Percentiles rank a stretch among this genome's conserved stretches.
These are phyloP conservation scores for Zoanthus sansibaricus DNA, from an alignment of 92 coral and sea anemone species.

Conservation along the genomic window DNA sequence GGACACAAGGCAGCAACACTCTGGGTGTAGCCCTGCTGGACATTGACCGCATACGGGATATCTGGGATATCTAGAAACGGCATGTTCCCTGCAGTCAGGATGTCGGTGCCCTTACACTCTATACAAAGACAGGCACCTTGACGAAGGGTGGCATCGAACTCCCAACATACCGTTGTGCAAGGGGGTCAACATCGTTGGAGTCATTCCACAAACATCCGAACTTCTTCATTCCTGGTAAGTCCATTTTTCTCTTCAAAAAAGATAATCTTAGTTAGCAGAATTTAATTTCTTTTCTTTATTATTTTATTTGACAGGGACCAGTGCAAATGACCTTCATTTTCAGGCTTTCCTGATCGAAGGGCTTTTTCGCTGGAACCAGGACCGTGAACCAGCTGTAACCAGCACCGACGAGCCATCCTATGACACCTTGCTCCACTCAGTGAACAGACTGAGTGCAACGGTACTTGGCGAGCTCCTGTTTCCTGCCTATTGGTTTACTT, in stretches of 20 bases:
- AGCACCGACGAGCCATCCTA: background rate
- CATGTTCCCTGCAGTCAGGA: slow-evolving; percentile 72
- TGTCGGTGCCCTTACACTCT: slow-evolving; percentile 63
- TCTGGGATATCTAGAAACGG: slow-evolving; percentile 60
- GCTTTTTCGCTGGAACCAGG: slow-evolving; percentile 16
- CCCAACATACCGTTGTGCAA: slow-evolving; percentile 63
- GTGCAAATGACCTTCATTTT: slow-evolving; percentile 47
- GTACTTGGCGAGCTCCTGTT: background rate
- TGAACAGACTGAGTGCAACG: background rate
- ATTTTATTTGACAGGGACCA: slow-evolving; percentile 22
- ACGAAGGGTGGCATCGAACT: slow-evolving; percentile 53
- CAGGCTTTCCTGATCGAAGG: slow-evolving; percentile 47
- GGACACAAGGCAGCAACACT: background rate
- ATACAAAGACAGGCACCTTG: slow-evolving; percentile 55
- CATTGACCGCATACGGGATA: slow-evolving; percentile 41
- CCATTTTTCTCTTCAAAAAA: background rate
- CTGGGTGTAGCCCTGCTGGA: slow-evolving; percentile 74
- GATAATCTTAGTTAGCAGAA: background rate
- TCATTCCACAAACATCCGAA: slow-evolving; percentile 70
- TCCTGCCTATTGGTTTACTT: too few species aligned
- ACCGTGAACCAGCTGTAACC: background rate
- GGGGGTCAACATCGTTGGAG: slow-evolving; percentile 72
- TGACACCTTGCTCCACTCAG: background rate
- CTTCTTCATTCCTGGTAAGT: slow-evolving; percentile 56
- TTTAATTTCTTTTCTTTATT: background rate